These are phyloP conservation scores for Melanotaenia parkinsoni DNA, from an alignment of 2,797 vertebrate species.

Conservation along the genomic window DNA sequence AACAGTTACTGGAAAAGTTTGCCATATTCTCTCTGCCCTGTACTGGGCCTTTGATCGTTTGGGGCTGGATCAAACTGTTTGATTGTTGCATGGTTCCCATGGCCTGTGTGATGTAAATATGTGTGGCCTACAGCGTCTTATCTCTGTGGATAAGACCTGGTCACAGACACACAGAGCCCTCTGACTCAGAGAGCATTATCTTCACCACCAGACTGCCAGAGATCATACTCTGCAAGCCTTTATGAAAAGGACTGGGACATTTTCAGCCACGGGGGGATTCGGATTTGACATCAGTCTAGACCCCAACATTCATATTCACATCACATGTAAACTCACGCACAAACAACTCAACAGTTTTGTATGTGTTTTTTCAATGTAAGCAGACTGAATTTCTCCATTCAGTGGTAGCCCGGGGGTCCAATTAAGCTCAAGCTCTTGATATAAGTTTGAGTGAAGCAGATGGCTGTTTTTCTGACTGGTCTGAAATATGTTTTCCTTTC, in stretches of 20 bases:
- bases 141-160: constrained; percentile 72
- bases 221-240: constrained; percentile 63
- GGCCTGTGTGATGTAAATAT: constrained; percentile 74
- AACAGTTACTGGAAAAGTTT: constrained; percentile 38
- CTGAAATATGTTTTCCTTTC: constrained; percentile 49
- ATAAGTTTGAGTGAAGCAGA: constrained; percentile 61
- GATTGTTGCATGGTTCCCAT: constrained; percentile 66
- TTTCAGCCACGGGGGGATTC: constrained; percentile 76
- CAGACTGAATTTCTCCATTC: constrained; percentile 42
- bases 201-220: constrained; percentile 76
- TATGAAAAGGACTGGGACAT: constrained; percentile 68
- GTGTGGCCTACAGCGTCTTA: constrained; percentile 70
- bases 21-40: constrained; percentile 25
- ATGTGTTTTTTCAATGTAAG: constrained; percentile 40
- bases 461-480: constrained; percentile 46
- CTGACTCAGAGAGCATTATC: constrained; percentile 75
- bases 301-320: constrained; percentile 64
- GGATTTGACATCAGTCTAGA: constrained; percentile 75
- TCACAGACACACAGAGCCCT: constrained; percentile 59
- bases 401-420: constrained; percentile 63
- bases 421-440: constrained; percentile 65
- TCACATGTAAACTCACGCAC: constrained; percentile 42
- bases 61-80: constrained; percentile 66
- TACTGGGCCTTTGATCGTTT: constrained; percentile 31
- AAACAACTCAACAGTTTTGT: constrained; percentile 43